A percentile compares a stretch with the other conserved stretches of the same genome.
Evolutionary conservation across 1,140 invertebrate genomes (phyloP).

Genomic region (Rhynchophorus ferrugineus): DNA sequence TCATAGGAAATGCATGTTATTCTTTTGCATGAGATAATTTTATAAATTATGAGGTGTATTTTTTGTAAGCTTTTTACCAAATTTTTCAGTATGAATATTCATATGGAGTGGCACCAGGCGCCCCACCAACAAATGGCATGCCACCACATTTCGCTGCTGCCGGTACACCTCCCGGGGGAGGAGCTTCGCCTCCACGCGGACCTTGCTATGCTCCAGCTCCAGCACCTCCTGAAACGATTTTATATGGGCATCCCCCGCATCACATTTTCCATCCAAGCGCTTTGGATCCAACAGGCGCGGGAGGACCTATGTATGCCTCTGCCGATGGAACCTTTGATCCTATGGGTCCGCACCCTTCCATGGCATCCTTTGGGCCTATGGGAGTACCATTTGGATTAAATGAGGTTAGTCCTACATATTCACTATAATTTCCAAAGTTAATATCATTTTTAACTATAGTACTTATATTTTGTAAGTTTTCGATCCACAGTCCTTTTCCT

Average conservation of each 20-base stretch:
- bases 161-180: constrained; percentile 5
- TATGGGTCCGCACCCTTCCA: constrained; percentile 9
- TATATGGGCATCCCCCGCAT: constrained; percentile 8
- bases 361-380: constrained; percentile 10
- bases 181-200: constrained; percentile 28
- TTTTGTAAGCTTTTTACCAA: neutral
- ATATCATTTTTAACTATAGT: too few relatives aligned
- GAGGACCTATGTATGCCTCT: constrained; percentile 12
- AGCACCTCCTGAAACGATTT: constrained; percentile 10
- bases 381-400: constrained; percentile 9
- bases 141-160: constrained; percentile 18
- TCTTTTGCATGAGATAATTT: too few relatives aligned
- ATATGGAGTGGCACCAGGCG: constrained; percentile 31
- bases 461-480: too few relatives aligned
- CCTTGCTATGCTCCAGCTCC: constrained; percentile 17
- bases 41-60: neutral
- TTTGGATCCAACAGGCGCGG: constrained; percentile 12
- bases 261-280: constrained; percentile 11
- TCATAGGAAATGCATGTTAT: too few relatives aligned
- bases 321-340: constrained; percentile 15
- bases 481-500: too few relatives aligned
- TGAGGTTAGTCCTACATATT: constrained; percentile 18
- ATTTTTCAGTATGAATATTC: constrained; percentile 37
- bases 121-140: constrained; percentile 20
- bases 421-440: too few relatives aligned